phyloP scores from a whole-genome alignment of 2,797 vertebrate genomes.

The Eremophila alpestris region DNA sequence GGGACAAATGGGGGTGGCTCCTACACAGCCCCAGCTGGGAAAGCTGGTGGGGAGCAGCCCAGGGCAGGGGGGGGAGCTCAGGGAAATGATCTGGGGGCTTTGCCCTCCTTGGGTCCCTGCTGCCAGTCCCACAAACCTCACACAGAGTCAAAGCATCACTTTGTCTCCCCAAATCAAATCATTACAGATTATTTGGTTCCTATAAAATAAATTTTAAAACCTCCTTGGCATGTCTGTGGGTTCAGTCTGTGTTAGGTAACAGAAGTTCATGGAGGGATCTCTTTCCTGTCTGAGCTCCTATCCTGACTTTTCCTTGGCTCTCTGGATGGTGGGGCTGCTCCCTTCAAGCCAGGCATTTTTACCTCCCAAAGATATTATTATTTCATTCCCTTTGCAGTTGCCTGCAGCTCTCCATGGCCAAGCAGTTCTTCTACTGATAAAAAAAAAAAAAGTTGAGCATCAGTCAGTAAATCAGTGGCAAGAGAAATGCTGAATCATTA shows the following conservation, averaged over 20 bases:
- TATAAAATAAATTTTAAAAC: not conserved
- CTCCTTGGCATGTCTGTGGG: fast-evolving
- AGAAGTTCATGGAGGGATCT: not conserved
- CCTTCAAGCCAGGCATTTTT: not conserved
- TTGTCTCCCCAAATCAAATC: not conserved
- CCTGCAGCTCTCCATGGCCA: conserved; percentile 1
- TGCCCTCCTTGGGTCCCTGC: not conserved
- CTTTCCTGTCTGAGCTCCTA: not conserved
- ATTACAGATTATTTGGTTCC: fast-evolving
- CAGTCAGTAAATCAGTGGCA: conserved; percentile 47
- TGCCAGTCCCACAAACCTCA: too few species aligned
- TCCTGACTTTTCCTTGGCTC: not conserved
- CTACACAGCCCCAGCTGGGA: not conserved
- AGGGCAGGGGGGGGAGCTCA: not conserved
- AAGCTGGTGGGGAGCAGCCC: not conserved
- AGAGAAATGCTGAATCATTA: conserved; percentile 44
- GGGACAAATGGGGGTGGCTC: fast-evolving
- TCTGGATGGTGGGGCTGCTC: not conserved
- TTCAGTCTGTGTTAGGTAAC: too few species aligned
- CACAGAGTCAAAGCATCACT: not conserved
- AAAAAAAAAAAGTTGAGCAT: not conserved
- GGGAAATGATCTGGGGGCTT: not conserved
- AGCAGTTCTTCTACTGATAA: not conserved
- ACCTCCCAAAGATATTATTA: not conserved
- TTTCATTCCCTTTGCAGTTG: not conserved